Conservation (phyloP, 64 coral and sea anemone genomes). For the Actinia tenebrosa region DNA sequence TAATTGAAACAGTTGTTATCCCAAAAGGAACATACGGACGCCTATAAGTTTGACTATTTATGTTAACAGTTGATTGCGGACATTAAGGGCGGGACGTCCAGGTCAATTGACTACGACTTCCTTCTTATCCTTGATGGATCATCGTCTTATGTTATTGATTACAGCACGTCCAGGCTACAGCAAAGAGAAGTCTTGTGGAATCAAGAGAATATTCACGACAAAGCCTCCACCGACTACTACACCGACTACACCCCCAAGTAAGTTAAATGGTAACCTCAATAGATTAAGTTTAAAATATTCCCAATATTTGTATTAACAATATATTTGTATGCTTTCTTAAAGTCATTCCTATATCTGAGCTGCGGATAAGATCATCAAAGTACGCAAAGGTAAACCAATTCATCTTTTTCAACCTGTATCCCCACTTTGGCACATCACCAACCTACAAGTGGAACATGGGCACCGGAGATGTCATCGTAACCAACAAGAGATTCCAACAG, state of each 20-base stretch:
- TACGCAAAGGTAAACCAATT: constrained; percentile 1
- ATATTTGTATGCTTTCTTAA: background rate
- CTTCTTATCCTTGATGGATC: constrained; percentile 9
- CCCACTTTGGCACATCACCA: constrained; percentile 12
- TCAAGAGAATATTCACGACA: background rate
- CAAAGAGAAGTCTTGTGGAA: background rate
- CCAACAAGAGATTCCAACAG: background rate
- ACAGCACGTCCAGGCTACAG: too few species aligned
- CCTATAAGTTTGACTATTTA: background rate
- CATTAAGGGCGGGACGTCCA: constrained; percentile 7
- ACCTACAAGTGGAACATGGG: constrained; percentile 22
- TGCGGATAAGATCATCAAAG: constrained; percentile 1
- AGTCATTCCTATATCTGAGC: background rate
- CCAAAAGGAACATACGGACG: background rate
- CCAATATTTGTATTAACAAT: background rate
- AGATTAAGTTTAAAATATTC: too few species aligned
- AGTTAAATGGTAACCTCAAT: background rate
- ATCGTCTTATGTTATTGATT: too few species aligned
- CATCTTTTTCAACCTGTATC: background rate
- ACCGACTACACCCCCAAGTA: background rate
- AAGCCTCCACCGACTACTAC: background rate
- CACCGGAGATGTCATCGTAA: background rate
- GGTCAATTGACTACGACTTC: background rate
- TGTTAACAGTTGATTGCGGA: background rate
- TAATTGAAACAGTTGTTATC: background rate